Evolutionary conservation across 2,797 vertebrate species (phyloP).

Genomic region (Bovichtus diacanthus): DNA sequence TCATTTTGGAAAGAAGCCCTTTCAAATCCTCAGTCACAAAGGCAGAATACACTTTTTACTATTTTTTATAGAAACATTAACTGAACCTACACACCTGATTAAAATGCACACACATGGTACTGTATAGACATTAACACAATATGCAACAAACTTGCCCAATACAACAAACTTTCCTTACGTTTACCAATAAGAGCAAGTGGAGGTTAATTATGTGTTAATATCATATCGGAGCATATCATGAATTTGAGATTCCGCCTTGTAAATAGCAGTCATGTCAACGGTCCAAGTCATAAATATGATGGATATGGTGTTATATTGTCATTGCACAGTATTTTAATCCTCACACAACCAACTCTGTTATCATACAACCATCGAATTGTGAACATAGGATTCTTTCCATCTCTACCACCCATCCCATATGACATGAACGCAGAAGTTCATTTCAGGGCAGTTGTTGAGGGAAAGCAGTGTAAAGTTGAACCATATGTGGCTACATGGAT

Average conservation of each 20-base stretch:
- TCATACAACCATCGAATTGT: background rate
- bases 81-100: background rate
- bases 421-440: background rate
- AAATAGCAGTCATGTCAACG: background rate
- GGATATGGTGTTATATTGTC: too few relatives aligned
- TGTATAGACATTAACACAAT: background rate
- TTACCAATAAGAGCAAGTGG: background rate
- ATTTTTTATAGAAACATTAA: constrained; percentile 2
- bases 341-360: background rate
- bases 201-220: background rate
- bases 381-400: background rate
- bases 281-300: background rate
- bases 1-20: constrained; percentile 36
- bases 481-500: too few relatives aligned
- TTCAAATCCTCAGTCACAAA: background rate
- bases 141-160: background rate
- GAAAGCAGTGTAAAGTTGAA: constrained; percentile 2
- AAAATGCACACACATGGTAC: background rate
- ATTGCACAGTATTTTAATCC: background rate
- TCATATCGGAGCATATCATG: background rate
- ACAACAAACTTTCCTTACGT: constrained; percentile 8
- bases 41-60: background rate
- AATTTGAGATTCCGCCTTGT: background rate
- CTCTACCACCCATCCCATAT: background rate
- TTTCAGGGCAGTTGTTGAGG: background rate